Percentiles rank a stretch among this genome's conserved stretches.
Conservation (phyloP, 30 jellyfish, hydroid and myxozoan species). For the Pseudorhiza aurosa region DNA sequence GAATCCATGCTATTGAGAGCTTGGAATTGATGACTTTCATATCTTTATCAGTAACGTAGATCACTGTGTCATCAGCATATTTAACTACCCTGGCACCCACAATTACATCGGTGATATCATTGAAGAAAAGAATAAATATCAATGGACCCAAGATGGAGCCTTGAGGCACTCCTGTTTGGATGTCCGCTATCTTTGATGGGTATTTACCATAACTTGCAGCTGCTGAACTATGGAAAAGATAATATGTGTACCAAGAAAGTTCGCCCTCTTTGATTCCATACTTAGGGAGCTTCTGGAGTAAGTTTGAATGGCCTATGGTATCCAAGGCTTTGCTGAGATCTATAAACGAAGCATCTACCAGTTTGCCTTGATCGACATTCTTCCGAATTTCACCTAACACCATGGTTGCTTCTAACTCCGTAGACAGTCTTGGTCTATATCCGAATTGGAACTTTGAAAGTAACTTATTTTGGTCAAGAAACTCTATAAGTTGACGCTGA, state of each 20-base stretch:
- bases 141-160: conserved; percentile 62
- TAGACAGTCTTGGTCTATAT: no score
- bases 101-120: conserved; percentile 41
- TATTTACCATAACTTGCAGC: conserved; percentile 48
- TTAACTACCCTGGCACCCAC: conserved; percentile 52
- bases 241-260: conserved; percentile 48
- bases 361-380: no score
- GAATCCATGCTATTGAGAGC: conserved; percentile 62
- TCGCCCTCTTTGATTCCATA: conserved; percentile 40
- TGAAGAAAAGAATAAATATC: no score
- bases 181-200: no score
- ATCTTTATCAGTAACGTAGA: conserved; percentile 57
- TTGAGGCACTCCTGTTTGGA: conserved; percentile 31
- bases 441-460: no score
- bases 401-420: no score
- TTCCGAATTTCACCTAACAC: no score
- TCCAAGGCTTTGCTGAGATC: no score
- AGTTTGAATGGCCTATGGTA: conserved; percentile 25
- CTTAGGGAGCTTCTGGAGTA: conserved; percentile 40
- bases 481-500: no score
- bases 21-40: conserved; percentile 33
- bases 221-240: conserved; percentile 48
- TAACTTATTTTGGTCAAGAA: no score
- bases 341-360: no score
- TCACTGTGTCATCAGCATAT: conserved; percentile 75